Percentiles rank a stretch among this genome's conserved stretches.
Conservation (phyloP, 2,888 invertebrate species). For the Oxyscelio sp. region DNA sequence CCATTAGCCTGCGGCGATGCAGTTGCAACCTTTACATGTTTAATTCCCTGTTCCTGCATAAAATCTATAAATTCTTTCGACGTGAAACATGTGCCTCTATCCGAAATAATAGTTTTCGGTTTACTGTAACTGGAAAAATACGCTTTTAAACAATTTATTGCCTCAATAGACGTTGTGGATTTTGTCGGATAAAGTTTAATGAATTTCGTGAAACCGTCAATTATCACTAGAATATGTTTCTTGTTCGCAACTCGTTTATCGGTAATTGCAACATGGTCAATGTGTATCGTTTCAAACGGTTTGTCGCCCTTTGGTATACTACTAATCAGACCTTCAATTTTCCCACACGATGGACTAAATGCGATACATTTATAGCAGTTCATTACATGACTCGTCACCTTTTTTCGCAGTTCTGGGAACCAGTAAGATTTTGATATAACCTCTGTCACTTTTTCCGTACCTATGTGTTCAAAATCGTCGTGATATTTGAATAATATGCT, state of each 20-base stretch:
- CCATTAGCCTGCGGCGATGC: slow-evolving; percentile 4
- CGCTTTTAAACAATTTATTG: neutral
- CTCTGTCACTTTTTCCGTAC: slow-evolving; percentile 8
- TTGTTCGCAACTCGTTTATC: neutral
- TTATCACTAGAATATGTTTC: neutral
- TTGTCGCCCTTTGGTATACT: neutral
- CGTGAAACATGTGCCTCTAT: neutral
- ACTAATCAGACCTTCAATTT: neutral
- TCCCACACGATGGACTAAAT: slow-evolving; percentile 1
- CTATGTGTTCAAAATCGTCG: slow-evolving; percentile 20
- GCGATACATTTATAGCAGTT: slow-evolving; percentile 43
- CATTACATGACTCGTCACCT: neutral
- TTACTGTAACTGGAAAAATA: neutral
- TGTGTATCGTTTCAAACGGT: neutral
- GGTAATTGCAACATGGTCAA: slow-evolving; percentile 1
- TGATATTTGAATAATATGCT: slow-evolving; percentile 17
- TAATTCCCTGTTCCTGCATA: neutral
- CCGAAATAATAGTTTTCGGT: neutral
- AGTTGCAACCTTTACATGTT: neutral
- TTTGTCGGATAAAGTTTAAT: neutral
- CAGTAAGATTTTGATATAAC: slow-evolving; percentile 17
- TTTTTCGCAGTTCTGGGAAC: slow-evolving; percentile 21
- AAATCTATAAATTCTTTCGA: neutral
- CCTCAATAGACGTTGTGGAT: neutral
- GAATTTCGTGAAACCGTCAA: neutral